Evolutionary conservation across 2,113 vertebrate species (phyloP), one percentile per base, ranked within the genome.

Genomic region (Xenopus borealis): DNA sequence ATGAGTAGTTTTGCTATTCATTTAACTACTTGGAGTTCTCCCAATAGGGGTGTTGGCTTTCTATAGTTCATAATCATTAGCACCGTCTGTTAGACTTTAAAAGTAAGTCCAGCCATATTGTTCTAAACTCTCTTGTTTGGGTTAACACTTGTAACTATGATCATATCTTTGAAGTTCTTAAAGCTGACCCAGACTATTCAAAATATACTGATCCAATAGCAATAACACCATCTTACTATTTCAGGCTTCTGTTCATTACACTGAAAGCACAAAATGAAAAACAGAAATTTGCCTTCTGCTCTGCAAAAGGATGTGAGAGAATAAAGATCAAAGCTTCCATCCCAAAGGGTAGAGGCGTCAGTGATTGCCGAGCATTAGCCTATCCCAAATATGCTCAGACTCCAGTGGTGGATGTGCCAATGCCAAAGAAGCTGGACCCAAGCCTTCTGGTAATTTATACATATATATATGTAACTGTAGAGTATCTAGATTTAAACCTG

Each of bases 241-340:
- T 3, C 86, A 99, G 97, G 75, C 85, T 99, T 78, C 88, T 99
- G n/a, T 97, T 98, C 84, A 83, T 99, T 78, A 95, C 92, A 81
- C 82, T 95, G 12, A 92, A 90, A 75, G 95, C 96, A 1, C 94
- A 96, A 70, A 94, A 94, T 0, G 88, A 94, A 66, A 93, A 89
- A 74, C 94, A 96, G 44, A 86, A 82, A 20, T 97, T 94, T 40
- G 93, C 95, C 68, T 99, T 98, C 89, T 99, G 97, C 86, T 98
- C 97, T 0, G 77, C 89, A 44, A 93, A 92, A 75, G 97, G 97
- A 61, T 99, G 97, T 1, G 97, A 99, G 82, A 79, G 97, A 52
- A 89, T 99, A 11, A 94, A 92, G 84, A 94, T 99, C 72, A 95
- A 92, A 78, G 97, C 95, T 1, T 57, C 86, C 52, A 84, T 98